phyloP scores from a whole-genome alignment of 2,113 vertebrate species.

The Ploceus nigricollis region DNA sequence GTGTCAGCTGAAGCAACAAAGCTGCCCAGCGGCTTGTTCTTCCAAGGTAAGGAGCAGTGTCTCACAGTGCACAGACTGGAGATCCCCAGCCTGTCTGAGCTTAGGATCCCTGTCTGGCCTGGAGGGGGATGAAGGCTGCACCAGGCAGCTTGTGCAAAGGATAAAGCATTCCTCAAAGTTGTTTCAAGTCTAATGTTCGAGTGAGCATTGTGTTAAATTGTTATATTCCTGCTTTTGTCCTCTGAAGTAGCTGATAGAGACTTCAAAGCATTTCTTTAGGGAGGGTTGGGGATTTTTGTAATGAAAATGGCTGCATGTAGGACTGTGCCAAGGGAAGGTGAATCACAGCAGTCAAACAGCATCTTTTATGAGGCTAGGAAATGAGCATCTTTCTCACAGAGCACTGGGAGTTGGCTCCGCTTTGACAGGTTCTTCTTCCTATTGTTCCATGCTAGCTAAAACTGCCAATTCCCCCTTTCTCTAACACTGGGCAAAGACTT shows the following conservation, averaged over 20 bases:
- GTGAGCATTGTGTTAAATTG: not conserved
- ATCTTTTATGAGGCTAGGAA: not conserved
- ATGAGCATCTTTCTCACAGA: not conserved
- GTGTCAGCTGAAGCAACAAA: constrained; percentile 48
- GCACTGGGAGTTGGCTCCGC: not conserved
- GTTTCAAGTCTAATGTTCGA: not conserved
- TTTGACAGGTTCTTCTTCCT: not conserved
- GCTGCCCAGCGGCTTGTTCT: constrained; percentile 77
- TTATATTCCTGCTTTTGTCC: not conserved
- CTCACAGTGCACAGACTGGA: rapidly evolving
- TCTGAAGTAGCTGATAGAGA: not conserved
- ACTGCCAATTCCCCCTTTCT: not conserved
- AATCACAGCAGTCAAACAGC: not conserved
- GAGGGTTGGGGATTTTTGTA: not conserved
- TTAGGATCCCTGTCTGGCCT: not conserved
- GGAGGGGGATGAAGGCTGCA: not conserved
- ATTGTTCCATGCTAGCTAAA: not conserved
- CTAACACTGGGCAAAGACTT: not conserved
- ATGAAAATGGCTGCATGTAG: not conserved
- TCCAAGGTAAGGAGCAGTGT: constrained; percentile 74
- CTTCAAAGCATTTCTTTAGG: not conserved
- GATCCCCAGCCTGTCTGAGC: not conserved
- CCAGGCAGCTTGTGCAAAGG: not conserved
- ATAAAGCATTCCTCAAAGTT: not conserved
- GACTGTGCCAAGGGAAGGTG: not conserved